Percentiles rank a stretch among this genome's conserved stretches.
Conservation (phyloP, 2,888 invertebrate genomes). For the Leptura quadrifasciata region DNA sequence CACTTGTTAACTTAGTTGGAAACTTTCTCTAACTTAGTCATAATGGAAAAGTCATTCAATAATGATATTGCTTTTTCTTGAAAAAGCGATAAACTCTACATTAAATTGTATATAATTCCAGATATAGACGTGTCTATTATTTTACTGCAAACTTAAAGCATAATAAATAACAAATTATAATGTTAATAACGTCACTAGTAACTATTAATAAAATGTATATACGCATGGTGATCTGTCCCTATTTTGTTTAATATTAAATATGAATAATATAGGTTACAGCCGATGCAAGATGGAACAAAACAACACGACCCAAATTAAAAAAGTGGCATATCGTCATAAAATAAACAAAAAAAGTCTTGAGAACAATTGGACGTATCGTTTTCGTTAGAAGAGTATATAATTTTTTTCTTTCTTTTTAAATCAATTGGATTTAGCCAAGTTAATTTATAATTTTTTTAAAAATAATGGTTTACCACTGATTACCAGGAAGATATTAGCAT, state of each 20-base stretch:
- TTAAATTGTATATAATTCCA: neutral
- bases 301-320: too few species aligned
- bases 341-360: too few species aligned
- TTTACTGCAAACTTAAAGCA: neutral
- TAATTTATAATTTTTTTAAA: too few species aligned
- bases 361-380: too few species aligned
- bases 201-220: neutral
- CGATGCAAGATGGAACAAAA: neutral
- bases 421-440: too few species aligned
- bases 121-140: neutral
- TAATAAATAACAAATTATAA: neutral
- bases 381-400: too few species aligned
- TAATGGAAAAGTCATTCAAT: neutral
- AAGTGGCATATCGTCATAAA: too few species aligned
- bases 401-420: too few species aligned
- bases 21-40: constrained; percentile 3
- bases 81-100: neutral
- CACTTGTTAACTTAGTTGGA: neutral
- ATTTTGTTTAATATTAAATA: neutral
- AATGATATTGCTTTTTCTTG: neutral
- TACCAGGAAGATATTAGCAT: too few species aligned
- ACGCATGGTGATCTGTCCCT: neutral
- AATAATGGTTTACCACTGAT: too few species aligned
- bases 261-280: neutral
- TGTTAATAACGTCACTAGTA: constrained; percentile 5